Percentiles rank a stretch among this genome's conserved stretches.
phyloP scores from a whole-genome alignment of 2,888 invertebrate genomes.

The Alloscopus bannaensis region DNA sequence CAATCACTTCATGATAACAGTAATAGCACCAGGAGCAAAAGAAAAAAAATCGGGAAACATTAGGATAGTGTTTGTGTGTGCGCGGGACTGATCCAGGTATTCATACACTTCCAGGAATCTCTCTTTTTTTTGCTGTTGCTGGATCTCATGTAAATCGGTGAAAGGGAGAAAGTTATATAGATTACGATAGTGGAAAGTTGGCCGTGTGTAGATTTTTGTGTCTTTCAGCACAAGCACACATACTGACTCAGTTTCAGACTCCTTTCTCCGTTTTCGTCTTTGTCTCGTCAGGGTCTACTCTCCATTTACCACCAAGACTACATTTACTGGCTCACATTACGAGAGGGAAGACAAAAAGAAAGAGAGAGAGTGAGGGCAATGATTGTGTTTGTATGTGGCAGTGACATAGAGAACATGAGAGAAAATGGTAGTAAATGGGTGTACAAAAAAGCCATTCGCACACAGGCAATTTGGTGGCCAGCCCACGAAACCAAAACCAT shows the following conservation, averaged over 20 bases:
- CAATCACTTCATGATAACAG: slow-evolving; percentile 26
- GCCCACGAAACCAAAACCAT: slow-evolving; percentile 37
- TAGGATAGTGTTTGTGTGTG: background rate
- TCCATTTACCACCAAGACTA: background rate
- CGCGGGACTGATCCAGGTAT: background rate
- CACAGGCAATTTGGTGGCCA: slow-evolving; percentile 42
- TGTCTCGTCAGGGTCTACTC: slow-evolving; percentile 1
- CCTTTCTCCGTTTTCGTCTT: background rate
- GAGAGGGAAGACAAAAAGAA: background rate
- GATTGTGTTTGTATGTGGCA: slow-evolving; percentile 31
- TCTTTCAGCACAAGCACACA: slow-evolving; percentile 7
- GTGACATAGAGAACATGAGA: slow-evolving; percentile 27
- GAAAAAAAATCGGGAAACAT: background rate
- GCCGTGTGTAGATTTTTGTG: background rate
- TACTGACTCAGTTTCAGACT: background rate
- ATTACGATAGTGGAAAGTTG: background rate
- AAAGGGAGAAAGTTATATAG: background rate
- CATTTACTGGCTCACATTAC: slow-evolving; percentile 14
- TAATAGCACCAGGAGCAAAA: slow-evolving; percentile 2
- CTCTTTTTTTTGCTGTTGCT: too few species aligned
- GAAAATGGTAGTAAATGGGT: slow-evolving; percentile 23
- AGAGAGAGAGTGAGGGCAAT: background rate
- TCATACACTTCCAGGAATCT: background rate
- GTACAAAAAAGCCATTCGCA: slow-evolving; percentile 40
- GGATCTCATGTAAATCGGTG: slow-evolving; percentile 8